Evolutionary conservation across 2,888 invertebrate genomes (phyloP).

Genomic region (Drosophila meridionalis): DNA sequence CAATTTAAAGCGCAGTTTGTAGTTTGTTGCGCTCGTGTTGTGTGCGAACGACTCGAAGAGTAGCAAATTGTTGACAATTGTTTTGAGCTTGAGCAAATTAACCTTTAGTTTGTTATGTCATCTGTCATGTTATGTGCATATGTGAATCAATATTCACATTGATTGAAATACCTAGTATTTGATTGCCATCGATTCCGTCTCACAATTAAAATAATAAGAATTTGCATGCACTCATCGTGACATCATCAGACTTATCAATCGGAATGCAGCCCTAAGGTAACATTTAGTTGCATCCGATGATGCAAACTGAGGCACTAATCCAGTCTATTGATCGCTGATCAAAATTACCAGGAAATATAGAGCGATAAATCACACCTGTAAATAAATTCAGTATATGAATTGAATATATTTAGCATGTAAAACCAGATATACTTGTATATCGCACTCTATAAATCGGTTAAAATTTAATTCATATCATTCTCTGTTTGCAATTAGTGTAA

Average conservation of each 20-base stretch:
- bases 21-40: conserved; percentile 1
- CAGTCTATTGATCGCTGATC: neutral
- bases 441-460: neutral
- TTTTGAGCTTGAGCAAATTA: conserved; percentile 77
- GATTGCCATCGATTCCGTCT: conserved; percentile 20
- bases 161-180: conserved; percentile 12
- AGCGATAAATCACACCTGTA: neutral
- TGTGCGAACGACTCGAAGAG: conserved; percentile 25
- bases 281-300: neutral
- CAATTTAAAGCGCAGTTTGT: conserved; percentile 55
- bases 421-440: neutral
- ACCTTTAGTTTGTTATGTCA: conserved; percentile 76
- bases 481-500: conserved; percentile 15
- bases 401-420: neutral
- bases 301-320: neutral
- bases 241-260: conserved; percentile 10
- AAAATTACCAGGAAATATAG: neutral
- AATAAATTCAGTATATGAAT: neutral
- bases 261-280: conserved; percentile 4
- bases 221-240: conserved; percentile 18
- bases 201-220: conserved; percentile 22
- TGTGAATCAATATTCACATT: conserved; percentile 23
- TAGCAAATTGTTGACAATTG: conserved; percentile 79
- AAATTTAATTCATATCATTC: neutral
- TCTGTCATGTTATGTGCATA: conserved; percentile 45